These are phyloP conservation scores for Xenus cinereus DNA, from an alignment of 2,113 vertebrate species.

Conservation along the genomic window DNA sequence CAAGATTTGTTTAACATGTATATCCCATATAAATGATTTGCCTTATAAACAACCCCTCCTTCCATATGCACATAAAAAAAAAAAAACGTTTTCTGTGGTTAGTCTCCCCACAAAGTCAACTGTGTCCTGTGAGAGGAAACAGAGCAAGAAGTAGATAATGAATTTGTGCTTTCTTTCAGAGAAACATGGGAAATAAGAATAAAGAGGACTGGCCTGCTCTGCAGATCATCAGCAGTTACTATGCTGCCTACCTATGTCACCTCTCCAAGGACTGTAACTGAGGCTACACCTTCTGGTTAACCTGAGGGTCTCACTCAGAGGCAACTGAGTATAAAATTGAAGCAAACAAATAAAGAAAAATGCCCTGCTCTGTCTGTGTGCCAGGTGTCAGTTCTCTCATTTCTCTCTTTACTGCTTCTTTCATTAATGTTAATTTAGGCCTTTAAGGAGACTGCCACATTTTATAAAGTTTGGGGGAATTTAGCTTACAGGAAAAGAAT, in stretches of 20 bases:
- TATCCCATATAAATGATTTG: not conserved
- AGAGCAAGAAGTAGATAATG: not conserved
- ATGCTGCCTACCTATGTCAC: not conserved
- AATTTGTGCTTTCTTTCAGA: not conserved
- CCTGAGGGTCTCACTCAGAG: not conserved
- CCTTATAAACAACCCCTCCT: not conserved
- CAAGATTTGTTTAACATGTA: not conserved
- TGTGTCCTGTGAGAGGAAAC: not conserved
- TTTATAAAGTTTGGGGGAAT: constrained; percentile 2
- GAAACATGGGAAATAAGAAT: not conserved
- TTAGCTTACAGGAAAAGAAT: constrained; percentile 11
- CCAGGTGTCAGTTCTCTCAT: constrained; percentile 27
- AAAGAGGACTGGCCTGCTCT: not conserved
- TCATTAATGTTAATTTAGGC: constrained; percentile 59
- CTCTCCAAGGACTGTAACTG: not conserved
- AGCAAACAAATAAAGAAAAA: not conserved
- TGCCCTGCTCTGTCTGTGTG: not conserved
- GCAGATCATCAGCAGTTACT: not conserved
- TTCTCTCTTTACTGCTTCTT: constrained; percentile 34
- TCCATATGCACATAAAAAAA: not conserved
- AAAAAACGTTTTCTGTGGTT: not conserved
- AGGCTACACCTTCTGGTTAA: not conserved
- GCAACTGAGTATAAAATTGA: not conserved
- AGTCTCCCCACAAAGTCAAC: not conserved
- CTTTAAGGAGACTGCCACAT: constrained; percentile 42